These are phyloP conservation scores for Lycodopsis pacificus DNA, from an alignment of 2,797 vertebrate genomes.

Conservation along the genomic window DNA sequence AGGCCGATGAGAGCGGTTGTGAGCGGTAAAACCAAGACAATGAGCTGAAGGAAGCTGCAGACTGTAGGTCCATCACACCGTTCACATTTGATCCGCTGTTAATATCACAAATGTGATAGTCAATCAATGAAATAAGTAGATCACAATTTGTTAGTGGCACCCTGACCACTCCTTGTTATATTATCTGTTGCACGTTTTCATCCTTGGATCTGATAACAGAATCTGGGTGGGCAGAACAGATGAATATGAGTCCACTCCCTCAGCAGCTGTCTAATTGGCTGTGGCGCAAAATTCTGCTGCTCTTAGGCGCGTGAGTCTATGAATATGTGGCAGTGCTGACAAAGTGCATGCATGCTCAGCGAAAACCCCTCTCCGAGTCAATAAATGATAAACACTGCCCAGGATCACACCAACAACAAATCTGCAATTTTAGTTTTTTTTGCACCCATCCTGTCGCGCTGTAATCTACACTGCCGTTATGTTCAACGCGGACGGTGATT, in stretches of 20 bases:
- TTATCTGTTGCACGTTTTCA: constrained; percentile 17
- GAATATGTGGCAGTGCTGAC: constrained; percentile 27
- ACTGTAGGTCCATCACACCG: neutral
- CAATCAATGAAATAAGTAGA: neutral
- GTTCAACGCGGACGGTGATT: constrained; percentile 23
- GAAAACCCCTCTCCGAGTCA: constrained; percentile 14
- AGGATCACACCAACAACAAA: constrained; percentile 20
- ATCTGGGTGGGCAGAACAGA: constrained; percentile 14
- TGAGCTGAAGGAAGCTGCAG: neutral
- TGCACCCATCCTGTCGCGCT: neutral
- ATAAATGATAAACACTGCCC: neutral
- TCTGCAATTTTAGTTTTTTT: constrained; percentile 13
- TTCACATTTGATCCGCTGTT: neutral
- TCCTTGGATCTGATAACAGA: constrained; percentile 16
- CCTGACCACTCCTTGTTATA: neutral
- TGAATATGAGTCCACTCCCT: constrained; percentile 37
- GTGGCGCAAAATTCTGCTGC: constrained; percentile 22
- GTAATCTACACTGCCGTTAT: constrained; percentile 32
- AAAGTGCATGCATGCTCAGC: constrained; percentile 21
- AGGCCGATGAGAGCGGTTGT: no score
- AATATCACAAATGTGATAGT: neutral
- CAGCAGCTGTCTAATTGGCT: constrained; percentile 48
- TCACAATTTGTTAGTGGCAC: constrained; percentile 4
- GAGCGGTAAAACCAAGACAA: neutral
- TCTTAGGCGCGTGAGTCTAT: neutral